phyloP scores from a whole-genome alignment of 2,113 vertebrate genomes.

The Brachyhypopomus gauderio region DNA sequence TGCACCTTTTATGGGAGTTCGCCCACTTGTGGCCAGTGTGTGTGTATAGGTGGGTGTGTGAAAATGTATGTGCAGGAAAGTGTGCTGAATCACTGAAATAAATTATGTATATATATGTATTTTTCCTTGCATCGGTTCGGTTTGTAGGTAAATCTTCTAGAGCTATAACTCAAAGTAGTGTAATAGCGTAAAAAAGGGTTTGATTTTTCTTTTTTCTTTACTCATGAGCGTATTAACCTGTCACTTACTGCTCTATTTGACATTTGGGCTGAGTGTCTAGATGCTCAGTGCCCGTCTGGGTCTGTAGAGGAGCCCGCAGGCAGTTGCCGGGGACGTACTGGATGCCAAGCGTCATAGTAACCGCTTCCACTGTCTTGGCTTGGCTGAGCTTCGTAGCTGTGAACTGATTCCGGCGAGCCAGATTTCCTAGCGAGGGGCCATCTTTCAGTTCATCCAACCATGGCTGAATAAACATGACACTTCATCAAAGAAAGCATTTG shows the following conservation, averaged over 20 bases:
- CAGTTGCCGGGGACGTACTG: constrained; percentile 65
- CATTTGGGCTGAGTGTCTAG: constrained; percentile 41
- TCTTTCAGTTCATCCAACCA: constrained; percentile 7
- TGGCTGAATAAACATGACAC: constrained; percentile 7
- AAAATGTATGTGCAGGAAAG: too few relatives aligned
- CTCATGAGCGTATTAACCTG: constrained; percentile 2
- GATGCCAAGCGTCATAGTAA: constrained; percentile 66
- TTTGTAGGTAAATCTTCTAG: neutral
- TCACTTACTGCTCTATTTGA: constrained; percentile 23
- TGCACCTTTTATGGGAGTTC: constrained; percentile 78
- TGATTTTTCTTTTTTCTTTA: neutral
- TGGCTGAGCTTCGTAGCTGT: constrained; percentile 60
- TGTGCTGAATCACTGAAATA: too few relatives aligned
- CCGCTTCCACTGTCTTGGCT: constrained; percentile 61
- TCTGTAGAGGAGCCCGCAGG: constrained; percentile 48
- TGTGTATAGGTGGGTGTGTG: neutral
- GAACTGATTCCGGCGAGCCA: constrained; percentile 39
- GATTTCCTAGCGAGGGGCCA: constrained; percentile 43
- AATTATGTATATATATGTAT: too few relatives aligned
- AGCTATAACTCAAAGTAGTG: neutral
- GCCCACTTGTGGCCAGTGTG: constrained; percentile 28
- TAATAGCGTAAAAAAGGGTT: neutral
- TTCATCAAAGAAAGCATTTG: neutral
- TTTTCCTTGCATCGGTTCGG: neutral
- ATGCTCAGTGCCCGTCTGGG: constrained; percentile 54